phyloP scores from a whole-genome alignment of 2,888 invertebrate genomes.

The Phlogophora meticulosa region DNA sequence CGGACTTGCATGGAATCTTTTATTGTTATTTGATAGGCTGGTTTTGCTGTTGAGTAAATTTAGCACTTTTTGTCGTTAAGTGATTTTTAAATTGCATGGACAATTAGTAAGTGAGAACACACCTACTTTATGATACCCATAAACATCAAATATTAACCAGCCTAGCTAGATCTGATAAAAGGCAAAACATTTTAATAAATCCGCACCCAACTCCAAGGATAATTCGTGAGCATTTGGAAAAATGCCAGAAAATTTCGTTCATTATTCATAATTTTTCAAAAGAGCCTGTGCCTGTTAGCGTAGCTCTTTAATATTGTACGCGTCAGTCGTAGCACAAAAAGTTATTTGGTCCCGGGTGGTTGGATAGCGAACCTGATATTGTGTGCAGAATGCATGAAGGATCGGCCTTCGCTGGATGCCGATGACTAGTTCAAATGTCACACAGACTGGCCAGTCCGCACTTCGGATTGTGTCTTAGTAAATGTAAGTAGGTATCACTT shows the following conservation, averaged over 20 bases:
- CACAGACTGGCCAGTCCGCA: conserved; percentile 43
- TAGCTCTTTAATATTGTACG: conserved; percentile 55
- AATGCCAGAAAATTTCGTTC: conserved; percentile 47
- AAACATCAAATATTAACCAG: neutral
- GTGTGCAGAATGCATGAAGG: conserved; percentile 67
- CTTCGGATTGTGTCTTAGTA: conserved; percentile 24
- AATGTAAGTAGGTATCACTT: conserved; percentile 8
- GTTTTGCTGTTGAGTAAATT: conserved; percentile 29
- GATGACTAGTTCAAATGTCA: conserved; percentile 75
- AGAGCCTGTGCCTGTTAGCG: conserved; percentile 35
- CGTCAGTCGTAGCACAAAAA: conserved; percentile 40
- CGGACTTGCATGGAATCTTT: conserved; percentile 45
- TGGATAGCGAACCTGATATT: conserved; percentile 55
- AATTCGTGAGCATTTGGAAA: conserved; percentile 42
- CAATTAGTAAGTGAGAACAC: neutral
- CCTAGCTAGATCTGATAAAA: conserved; percentile 19
- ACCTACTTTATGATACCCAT: neutral
- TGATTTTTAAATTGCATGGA: conserved; percentile 5
- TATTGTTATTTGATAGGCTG: conserved; percentile 37
- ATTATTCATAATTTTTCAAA: conserved; percentile 54
- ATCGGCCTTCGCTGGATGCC: conserved; percentile 68
- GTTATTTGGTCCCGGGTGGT: conserved; percentile 37
- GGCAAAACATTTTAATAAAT: conserved; percentile 39
- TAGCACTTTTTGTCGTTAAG: neutral
- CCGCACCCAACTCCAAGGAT: conserved; percentile 31